Base-by-base conservation (phyloP, 2,888 invertebrate species). In the Macropis europaea region DNA sequence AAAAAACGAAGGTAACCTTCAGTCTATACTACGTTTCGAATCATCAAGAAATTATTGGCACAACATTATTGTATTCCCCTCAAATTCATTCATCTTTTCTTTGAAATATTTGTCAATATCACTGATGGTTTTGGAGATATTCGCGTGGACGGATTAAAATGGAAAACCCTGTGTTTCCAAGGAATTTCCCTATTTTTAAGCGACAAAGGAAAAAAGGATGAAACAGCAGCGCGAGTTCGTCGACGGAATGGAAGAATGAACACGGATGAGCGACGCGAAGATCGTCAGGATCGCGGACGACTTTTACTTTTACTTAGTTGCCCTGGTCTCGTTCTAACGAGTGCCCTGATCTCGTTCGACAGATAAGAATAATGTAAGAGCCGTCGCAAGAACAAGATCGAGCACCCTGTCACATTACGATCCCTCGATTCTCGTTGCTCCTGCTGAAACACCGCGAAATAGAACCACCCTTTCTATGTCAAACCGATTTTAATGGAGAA, bases 201-300 rank as follows among this genome's bases (percentile, higher is more conserved):
- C n/a, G n/a, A n/a, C n/a, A n/a, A n/a, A n/a, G n/a, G n/a, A n/a
- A n/a, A n/a, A n/a, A n/a, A n/a, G n/a, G n/a, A n/a, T 30, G 28
- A 4, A 7, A 1, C 28, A 17, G 3, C 17, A 15, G 19, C 5
- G 17, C 15, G 19, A 19, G 19, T 19, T 19, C 40, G 11, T 19
- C 40, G 13, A 38, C 11, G 24, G 22, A 24, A 56, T 43, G 28
- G 22, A 56, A 32, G 32, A 32, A 43, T 11, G 56, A 15, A 32
- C 43, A 24, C 13, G 22, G 32, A 56, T 9, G 30, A 56, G 22
- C 13, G 30, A 56, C 34, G 56, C 43, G 17, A 62, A 54, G 45
- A 67, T 38, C 36, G 40, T 28, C 17, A 15, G 34, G 47, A 53
- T 59, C 66, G 56, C 42, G 54, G 19, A 26, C 30, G 42, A 30